Evolutionary conservation across 1,140 invertebrate species (phyloP), one percentile per base, ranked within the genome.

Genomic region (Drosophila ogumai): DNA sequence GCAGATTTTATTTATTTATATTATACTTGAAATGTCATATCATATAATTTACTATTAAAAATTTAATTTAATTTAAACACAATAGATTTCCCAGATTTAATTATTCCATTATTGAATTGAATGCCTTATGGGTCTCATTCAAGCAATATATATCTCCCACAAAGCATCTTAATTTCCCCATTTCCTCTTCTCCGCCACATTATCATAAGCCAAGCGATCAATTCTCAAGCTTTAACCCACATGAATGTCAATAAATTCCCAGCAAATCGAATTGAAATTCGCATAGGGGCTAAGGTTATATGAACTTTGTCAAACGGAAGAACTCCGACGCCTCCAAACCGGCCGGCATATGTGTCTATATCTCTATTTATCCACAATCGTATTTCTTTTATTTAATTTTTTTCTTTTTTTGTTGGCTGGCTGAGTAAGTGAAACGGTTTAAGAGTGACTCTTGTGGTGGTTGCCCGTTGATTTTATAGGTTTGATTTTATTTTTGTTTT

Each of bases 401-500:
- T 4, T n/a, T 32, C 52, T 32, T 47, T 17, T 60, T 32, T 61
- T 31, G 22, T 40, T 41, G 19, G 59, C 50, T 19, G 44, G 38
- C 64, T 28, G 60, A 58, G 49, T 57, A 74, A 86, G 78, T 78
- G 61, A 86, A 85, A 85, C 77, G 81, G 77, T 75, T 78, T 66
- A 73, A 71, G 36, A 72, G 66, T 73, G 57, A 55, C 52, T 55
- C 55, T 56, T 56, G 59, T 64, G 31, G 34, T 63, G 52, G 60
- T 55, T 65, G 58, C 64, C 67, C 57, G 73, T 72, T 66, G 84
- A 77, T 81, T 90, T 85, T 79, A 85, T 85, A 66, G 76, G 63
- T 82, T 87, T 74, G 79, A 87, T 87, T 87, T 87, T 73, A 74
- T 79, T 90, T 85, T 75, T 82, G 74, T 81, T 91, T 91, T 92